These are phyloP conservation scores for Engraulis encrasicolus DNA, from an alignment of 2,113 vertebrate genomes.

Conservation along the genomic window DNA sequence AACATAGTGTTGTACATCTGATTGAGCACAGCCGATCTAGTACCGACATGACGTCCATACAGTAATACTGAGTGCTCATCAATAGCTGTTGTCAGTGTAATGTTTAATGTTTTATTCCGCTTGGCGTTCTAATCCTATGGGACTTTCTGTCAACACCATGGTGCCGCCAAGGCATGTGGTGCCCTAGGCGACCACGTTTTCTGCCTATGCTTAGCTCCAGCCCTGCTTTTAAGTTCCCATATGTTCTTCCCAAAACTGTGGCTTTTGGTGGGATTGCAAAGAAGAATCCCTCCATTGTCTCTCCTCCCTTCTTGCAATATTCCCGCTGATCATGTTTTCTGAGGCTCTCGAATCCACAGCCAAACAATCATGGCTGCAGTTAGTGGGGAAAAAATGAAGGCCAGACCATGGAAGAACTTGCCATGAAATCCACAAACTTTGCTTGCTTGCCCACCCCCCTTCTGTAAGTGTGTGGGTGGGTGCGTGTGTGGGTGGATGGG, in stretches of 20 bases:
- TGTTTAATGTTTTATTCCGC: too few relatives aligned
- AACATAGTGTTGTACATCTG: too few relatives aligned
- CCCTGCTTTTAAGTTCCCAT: not conserved
- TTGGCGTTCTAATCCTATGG: too few relatives aligned
- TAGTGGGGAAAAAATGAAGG: not conserved
- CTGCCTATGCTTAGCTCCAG: too few relatives aligned
- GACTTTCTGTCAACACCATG: too few relatives aligned
- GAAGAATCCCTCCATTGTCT: constrained; percentile 4
- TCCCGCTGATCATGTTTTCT: not conserved
- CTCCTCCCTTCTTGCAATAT: not conserved
- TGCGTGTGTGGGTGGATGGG: not conserved
- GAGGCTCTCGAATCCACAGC: not conserved
- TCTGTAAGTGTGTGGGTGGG: not conserved
- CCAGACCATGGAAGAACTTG: not conserved
- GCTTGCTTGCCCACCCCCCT: not conserved
- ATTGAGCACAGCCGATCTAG: too few relatives aligned
- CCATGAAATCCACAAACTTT: not conserved
- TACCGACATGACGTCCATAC: too few relatives aligned
- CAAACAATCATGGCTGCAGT: not conserved
- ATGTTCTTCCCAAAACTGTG: not conserved
- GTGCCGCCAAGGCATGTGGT: too few relatives aligned
- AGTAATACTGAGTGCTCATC: too few relatives aligned
- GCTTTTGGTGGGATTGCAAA: not conserved
- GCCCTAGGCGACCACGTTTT: too few relatives aligned
- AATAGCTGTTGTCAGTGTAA: too few relatives aligned